Evolutionary conservation across 2,797 vertebrate genomes (phyloP).

Genomic region (Staurois parvus): DNA sequence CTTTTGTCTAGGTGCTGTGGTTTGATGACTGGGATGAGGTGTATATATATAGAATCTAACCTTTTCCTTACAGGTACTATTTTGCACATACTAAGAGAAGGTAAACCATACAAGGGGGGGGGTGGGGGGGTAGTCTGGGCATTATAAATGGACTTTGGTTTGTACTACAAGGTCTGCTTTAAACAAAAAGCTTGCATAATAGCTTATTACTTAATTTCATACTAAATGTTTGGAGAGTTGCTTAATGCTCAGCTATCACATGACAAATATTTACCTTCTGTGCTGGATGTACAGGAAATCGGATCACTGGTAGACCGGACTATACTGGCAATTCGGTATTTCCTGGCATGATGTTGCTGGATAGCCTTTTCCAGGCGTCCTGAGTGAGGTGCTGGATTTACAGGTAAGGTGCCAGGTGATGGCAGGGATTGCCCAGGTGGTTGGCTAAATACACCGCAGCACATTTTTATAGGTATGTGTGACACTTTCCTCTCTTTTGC

Average conservation of each 20-base stretch:
- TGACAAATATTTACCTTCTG: constrained; percentile 79
- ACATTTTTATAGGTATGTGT: constrained; percentile 78
- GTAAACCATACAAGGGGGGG: too few species aligned
- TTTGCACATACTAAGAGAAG: too few species aligned
- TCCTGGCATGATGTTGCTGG: constrained; percentile 69
- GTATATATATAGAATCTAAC: too few species aligned
- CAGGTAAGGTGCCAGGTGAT: constrained; percentile 72
- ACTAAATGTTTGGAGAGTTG: too few species aligned
- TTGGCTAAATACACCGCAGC: constrained; percentile 83
- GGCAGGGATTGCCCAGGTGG: constrained; percentile 75
- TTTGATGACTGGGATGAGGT: too few species aligned
- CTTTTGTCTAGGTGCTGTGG: too few species aligned
- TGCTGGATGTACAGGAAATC: constrained; percentile 79
- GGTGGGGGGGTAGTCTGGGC: too few species aligned
- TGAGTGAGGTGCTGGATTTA: constrained; percentile 61
- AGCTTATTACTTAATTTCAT: too few species aligned
- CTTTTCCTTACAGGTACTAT: too few species aligned
- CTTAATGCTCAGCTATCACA: background rate
- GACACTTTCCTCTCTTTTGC: constrained; percentile 66
- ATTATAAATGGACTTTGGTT: too few species aligned
- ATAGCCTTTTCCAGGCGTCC: constrained; percentile 65
- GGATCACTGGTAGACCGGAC: constrained; percentile 95
- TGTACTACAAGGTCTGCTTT: too few species aligned
- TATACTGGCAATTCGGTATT: constrained; percentile 79
- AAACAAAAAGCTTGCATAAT: too few species aligned